Evolutionary conservation across 2,888 invertebrate species (phyloP), one percentile per base, ranked within the genome.

Genomic region (Dione juno): DNA sequence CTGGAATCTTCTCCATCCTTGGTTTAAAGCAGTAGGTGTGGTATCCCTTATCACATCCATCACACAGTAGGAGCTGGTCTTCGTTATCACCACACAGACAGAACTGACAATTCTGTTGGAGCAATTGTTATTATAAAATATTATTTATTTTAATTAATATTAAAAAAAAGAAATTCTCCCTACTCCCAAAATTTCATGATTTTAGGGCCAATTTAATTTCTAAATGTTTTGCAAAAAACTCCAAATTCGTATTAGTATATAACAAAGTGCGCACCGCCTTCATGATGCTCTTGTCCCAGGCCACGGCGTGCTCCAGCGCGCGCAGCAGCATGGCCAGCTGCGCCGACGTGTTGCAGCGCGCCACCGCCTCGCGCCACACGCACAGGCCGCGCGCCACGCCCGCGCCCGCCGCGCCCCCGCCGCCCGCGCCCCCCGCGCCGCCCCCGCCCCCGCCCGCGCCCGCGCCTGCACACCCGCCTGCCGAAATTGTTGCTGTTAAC

Each of bases 241-340:
- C n/a, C n/a, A n/a, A n/a, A n/a, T n/a, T n/a, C n/a, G n/a, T n/a
- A n/a, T n/a, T n/a, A n/a, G n/a, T n/a, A n/a, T n/a, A n/a, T n/a
- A n/a, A n/a, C n/a, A 28, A 28, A 3, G 28, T 28, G 28, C 28
- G 3, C 28, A 99, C 98, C 93, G 99, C 99, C 95, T 99, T 98
- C 99, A 99, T 99, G 84, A 99, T 97, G 93, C 98, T 98, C 94
- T 99, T 98, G 92, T 99, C 99, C 99, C 99, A 99, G 50, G 99
- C 98, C 80, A 99, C 97, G 84, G 97, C 97, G 2, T 96, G 96
- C 85, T 99, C 98, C 77, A 99, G 93, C 80, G 97, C 97, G 82
- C 97, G 97, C 71, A 98, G 94, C 79, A 97, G 96, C 96, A 98
- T 96, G 35, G 82, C 81, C 8, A 82, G 75, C 84, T 99, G 99